phyloP scores from a whole-genome alignment of 2,888 invertebrate species.

The Stegana nigrithorax region DNA sequence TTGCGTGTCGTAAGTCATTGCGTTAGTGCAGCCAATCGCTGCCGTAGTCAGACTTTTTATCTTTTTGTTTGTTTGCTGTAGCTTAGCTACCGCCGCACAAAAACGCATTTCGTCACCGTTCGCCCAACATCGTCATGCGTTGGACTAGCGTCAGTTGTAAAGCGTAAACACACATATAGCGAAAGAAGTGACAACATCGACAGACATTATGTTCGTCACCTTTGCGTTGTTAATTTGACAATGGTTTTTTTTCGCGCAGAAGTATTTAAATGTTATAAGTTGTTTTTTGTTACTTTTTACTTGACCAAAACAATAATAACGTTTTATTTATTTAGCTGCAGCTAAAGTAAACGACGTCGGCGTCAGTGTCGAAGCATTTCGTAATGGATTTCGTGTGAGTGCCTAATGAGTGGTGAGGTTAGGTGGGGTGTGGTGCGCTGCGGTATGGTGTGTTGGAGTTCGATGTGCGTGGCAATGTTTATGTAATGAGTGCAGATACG shows the following conservation, averaged over 20 bases:
- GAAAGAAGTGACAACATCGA: neutral
- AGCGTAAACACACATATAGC: too few species aligned
- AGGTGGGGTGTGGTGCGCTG: too few species aligned
- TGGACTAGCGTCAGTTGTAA: too few species aligned
- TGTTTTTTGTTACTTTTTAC: neutral
- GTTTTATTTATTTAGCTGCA: constrained; percentile 17
- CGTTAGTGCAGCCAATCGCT: constrained; percentile 46
- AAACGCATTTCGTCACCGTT: neutral
- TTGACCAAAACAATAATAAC: constrained; percentile 1
- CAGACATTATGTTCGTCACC: neutral
- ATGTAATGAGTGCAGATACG: constrained; percentile 2
- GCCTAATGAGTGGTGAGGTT: too few species aligned
- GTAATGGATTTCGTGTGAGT: too few species aligned
- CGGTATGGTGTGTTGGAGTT: too few species aligned
- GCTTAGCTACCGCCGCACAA: neutral
- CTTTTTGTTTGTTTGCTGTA: neutral
- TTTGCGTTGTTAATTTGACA: neutral
- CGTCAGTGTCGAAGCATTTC: neutral
- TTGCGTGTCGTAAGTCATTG: constrained; percentile 50
- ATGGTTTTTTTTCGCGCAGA: neutral
- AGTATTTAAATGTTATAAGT: neutral
- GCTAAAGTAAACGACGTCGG: constrained; percentile 28
- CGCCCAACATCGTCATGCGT: neutral
- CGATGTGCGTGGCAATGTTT: neutral
- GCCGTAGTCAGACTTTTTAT: neutral